Evolutionary conservation across 1,140 invertebrate genomes (phyloP).

Genomic region (Aporrectodea caliginosa): DNA sequence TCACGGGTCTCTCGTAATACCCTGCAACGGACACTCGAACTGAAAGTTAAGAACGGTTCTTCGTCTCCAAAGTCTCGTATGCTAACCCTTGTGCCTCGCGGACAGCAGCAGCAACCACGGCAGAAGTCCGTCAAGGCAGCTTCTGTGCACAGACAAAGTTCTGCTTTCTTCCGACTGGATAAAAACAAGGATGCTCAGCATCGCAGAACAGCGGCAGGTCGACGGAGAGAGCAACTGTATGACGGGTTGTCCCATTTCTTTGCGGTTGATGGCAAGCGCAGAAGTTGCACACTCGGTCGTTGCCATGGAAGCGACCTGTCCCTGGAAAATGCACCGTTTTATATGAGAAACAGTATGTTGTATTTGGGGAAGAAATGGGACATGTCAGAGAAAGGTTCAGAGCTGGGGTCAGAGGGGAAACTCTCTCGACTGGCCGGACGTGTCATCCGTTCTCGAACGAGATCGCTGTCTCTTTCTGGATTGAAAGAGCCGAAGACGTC

Average conservation of each 20-base stretch:
- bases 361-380: too few species aligned
- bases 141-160: slow-evolving; percentile 14
- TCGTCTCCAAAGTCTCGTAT: slow-evolving; percentile 29
- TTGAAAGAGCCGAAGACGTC: background rate
- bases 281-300: background rate
- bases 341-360: too few species aligned
- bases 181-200: background rate
- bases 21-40: slow-evolving; percentile 56
- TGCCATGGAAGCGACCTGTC: too few species aligned
- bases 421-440: too few species aligned
- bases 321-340: too few species aligned
- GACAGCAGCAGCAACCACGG: slow-evolving; percentile 4
- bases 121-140: slow-evolving; percentile 15
- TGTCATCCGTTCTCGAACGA: too few species aligned
- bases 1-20: slow-evolving; percentile 47
- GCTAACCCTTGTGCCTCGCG: slow-evolving; percentile 28
- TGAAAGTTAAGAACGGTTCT: slow-evolving; percentile 55
- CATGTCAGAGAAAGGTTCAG: too few species aligned
- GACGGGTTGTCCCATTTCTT: slow-evolving; percentile 22
- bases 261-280: slow-evolving; percentile 7
- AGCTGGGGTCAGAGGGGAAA: too few species aligned
- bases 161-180: background rate
- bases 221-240: slow-evolving; percentile 14
- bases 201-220: background rate
- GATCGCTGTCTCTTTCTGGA: background rate